phyloP scores from a whole-genome alignment of 2,888 invertebrate species.

The Amphipyra berbera region DNA sequence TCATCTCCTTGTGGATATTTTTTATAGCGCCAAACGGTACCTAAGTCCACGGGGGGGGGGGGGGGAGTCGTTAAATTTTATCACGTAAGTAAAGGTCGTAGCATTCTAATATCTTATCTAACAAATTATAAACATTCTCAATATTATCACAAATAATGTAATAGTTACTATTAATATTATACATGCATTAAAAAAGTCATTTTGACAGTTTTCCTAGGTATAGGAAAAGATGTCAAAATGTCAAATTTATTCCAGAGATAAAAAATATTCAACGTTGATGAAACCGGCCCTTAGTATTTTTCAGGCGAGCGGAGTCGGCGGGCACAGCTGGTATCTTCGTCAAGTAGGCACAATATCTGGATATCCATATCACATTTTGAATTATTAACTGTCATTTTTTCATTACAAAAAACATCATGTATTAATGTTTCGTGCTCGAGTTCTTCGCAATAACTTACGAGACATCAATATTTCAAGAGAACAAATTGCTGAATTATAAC shows the following conservation, averaged over 20 bases:
- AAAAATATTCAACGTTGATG: no score
- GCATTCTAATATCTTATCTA: conserved; percentile 1
- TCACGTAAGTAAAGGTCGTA: conserved; percentile 24
- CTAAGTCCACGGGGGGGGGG: no score
- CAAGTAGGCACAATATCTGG: conserved; percentile 1
- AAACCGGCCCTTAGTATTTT: no score
- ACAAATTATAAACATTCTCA: conserved; percentile 5
- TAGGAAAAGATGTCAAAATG: no score
- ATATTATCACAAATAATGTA: not conserved
- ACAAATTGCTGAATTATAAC: conserved; percentile 30
- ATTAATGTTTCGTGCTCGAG: conserved; percentile 6
- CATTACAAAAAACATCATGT: not conserved
- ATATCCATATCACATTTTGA: conserved; percentile 7
- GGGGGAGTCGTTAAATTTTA: conserved; percentile 6
- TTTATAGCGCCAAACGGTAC: not conserved
- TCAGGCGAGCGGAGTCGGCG: not conserved
- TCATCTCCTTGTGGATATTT: conserved; percentile 1
- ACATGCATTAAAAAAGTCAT: no score
- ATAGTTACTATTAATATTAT: not conserved
- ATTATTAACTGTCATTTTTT: conserved; percentile 8
- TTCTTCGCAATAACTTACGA: conserved; percentile 11
- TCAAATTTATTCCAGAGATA: no score
- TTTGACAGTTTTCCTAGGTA: no score
- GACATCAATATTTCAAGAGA: conserved; percentile 18
- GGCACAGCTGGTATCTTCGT: not conserved